phyloP scores from a whole-genome alignment of 2,888 invertebrate species.

The Tenodera sinensis region DNA sequence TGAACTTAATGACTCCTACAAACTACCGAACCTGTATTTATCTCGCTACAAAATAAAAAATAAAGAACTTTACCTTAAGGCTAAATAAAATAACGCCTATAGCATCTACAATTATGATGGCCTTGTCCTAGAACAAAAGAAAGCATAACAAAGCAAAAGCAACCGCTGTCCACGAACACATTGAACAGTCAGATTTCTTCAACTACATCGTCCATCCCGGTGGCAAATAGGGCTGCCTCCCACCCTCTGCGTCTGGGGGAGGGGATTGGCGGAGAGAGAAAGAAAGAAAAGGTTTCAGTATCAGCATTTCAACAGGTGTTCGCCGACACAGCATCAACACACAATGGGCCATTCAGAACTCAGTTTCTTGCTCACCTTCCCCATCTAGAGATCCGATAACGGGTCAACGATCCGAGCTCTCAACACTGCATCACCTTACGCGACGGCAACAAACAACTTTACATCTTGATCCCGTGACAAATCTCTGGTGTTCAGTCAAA shows the following conservation, averaged over 20 bases:
- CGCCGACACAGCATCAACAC: background rate
- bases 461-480: background rate
- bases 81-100: background rate
- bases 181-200: background rate
- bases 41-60: background rate
- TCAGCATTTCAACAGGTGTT: background rate
- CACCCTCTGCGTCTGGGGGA: background rate
- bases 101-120: background rate
- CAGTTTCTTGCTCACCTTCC: background rate
- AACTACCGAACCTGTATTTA: background rate
- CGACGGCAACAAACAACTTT: background rate
- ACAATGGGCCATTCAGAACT: background rate
- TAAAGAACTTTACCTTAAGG: background rate
- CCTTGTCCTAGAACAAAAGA: background rate
- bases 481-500: too few relatives aligned
- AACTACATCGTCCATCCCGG: background rate
- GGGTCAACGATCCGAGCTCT: background rate
- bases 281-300: background rate
- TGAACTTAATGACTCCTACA: background rate
- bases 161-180: background rate
- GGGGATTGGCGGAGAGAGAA: background rate
- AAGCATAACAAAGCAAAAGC: background rate
- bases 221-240: background rate
- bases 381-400: background rate
- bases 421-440: background rate